Percentiles rank a stretch among this genome's conserved stretches.
Conservation (phyloP, 2,113 vertebrate genomes). For the Rhizomys pruinosus region DNA sequence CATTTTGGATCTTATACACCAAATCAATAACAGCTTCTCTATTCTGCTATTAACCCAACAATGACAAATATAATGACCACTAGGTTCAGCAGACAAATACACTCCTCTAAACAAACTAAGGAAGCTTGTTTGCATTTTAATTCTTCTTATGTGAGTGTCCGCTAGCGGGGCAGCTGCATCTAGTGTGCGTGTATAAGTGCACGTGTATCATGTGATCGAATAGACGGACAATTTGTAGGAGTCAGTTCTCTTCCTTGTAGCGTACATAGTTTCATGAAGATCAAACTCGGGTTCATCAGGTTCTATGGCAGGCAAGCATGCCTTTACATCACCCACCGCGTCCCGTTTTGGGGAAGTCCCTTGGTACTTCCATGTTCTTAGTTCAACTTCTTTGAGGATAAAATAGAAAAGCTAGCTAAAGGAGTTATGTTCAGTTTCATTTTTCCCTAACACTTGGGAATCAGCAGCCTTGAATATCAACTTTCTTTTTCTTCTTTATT, state of each 20-base stretch:
- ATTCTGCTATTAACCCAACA: constrained; percentile 49
- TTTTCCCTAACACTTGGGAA: constrained; percentile 25
- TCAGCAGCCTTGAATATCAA: too few relatives aligned
- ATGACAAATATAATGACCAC: not conserved
- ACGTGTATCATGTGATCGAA: not conserved
- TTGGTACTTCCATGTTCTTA: not conserved
- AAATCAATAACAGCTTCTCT: not conserved
- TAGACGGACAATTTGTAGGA: not conserved
- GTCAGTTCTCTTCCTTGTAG: not conserved
- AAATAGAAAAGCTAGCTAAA: constrained; percentile 21
- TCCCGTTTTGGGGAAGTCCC: not conserved
- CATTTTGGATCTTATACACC: constrained; percentile 46
- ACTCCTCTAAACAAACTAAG: constrained; percentile 1
- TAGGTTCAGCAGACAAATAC: not conserved
- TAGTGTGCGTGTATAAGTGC: not conserved
- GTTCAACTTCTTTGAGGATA: not conserved
- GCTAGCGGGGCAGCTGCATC: too few relatives aligned
- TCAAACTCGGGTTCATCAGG: not conserved
- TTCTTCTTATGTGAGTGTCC: not conserved
- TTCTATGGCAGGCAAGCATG: not conserved
- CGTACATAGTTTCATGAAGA: too few relatives aligned
- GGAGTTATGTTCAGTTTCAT: not conserved
- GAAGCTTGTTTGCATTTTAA: not conserved
- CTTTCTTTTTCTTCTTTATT: too few relatives aligned
- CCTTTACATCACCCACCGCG: not conserved